A percentile compares a stretch with the other conserved stretches of the same genome.
Evolutionary conservation across 2,797 vertebrate species (phyloP).

Genomic region (Coreius guichenoti): DNA sequence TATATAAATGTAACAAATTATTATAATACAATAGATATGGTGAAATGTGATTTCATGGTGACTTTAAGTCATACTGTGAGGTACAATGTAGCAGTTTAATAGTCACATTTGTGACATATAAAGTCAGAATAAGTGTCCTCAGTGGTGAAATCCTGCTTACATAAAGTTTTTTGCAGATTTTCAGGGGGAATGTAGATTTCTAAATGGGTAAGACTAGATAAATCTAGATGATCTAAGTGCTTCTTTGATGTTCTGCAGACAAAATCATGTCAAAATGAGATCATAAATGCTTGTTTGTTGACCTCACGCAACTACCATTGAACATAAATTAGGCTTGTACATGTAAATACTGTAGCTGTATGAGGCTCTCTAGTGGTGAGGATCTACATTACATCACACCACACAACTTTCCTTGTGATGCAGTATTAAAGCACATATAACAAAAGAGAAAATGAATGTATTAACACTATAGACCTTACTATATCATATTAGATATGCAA

Average conservation of each 20-base stretch:
- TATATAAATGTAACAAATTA: background rate
- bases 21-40: background rate
- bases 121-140: background rate
- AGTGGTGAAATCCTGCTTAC: background rate
- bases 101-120: background rate
- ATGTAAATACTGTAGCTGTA: conserved; percentile 17
- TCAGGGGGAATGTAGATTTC: background rate
- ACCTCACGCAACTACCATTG: background rate
- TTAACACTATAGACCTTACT: background rate
- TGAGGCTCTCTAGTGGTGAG: conserved; percentile 49
- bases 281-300: background rate
- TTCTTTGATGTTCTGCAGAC: background rate
- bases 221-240: background rate
- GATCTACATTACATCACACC: background rate
- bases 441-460: background rate
- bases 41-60: background rate
- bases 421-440: background rate
- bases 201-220: background rate
- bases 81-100: background rate
- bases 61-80: background rate
- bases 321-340: background rate
- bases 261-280: background rate
- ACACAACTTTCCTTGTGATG: background rate
- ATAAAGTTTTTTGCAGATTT: background rate
- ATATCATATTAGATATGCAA: background rate